phyloP scores from a whole-genome alignment of 2,888 invertebrate genomes.

The Allolobophora icterica region DNA sequence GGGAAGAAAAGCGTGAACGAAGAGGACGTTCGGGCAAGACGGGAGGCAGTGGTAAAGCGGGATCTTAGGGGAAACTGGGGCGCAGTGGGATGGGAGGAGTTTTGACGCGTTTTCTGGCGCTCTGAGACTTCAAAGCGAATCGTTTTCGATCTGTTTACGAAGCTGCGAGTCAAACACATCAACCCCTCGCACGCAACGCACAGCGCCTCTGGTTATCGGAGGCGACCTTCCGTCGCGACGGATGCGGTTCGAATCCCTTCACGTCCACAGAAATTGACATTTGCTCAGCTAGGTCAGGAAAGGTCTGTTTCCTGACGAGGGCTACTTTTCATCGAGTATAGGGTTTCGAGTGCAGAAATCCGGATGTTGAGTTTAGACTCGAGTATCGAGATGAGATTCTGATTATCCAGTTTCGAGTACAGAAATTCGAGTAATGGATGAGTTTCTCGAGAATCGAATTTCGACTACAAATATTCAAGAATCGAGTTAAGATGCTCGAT shows the following conservation, averaged over 20 bases:
- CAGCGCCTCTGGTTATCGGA: background rate
- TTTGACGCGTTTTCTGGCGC: background rate
- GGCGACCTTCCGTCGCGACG: background rate
- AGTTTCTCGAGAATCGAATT: background rate
- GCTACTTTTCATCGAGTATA: background rate
- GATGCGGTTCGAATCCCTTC: background rate
- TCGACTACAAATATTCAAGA: background rate
- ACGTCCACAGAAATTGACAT: background rate
- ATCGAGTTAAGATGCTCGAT: no score
- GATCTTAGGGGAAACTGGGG: background rate
- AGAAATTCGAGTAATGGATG: background rate
- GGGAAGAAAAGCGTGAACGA: background rate
- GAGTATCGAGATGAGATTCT: no score
- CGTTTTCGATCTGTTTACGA: background rate
- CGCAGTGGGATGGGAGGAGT: background rate
- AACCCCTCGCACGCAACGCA: background rate
- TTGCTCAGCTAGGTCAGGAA: background rate
- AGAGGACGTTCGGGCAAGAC: background rate
- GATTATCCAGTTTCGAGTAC: background rate
- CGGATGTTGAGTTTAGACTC: background rate
- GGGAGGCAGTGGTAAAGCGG: background rate
- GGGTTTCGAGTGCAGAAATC: background rate
- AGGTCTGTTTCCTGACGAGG: background rate
- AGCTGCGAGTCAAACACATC: background rate
- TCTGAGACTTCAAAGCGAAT: conserved; percentile 17